Base-by-base conservation (phyloP, 2,113 vertebrate species). In the Oreocharis arfaki region DNA sequence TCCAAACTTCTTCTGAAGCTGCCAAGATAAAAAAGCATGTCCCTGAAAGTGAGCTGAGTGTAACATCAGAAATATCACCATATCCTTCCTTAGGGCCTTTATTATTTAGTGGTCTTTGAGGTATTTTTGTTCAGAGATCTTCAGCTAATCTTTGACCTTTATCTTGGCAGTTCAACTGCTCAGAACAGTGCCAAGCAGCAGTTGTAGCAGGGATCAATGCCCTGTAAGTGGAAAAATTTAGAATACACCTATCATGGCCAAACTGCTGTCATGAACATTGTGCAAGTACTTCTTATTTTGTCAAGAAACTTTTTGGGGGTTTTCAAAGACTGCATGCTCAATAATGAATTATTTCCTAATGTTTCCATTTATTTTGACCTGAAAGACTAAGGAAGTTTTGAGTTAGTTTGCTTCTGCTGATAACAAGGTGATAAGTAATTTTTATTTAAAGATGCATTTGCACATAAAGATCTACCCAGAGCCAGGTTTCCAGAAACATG, bases 1-100 rank as follows among this genome's bases (percentile, higher is more conserved):
- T 68, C 98, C 98, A 33, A 96, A 98, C 87, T 96, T 96, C 50
- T 65, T 71, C 12, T 23, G 91, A 74, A 98, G 78, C 98, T 98
- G 91, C 6, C 80, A 84, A 94, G 53, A 82, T 35, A 84, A 61
- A 64, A 55, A 70, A 77, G 4, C 10, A 75, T 1, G 2, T 76
- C 6, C 27, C 55, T 49, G 63, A 67, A 94, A 89, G 80, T 55
- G 5, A 88, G 39, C 76, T 70, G 63, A 90, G 27, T 28, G 35
- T 32, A 53, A 67, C 1, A 0, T 47, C 27, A 73, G 41, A 73
- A 93, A 50, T n/a, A 50, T 10, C 63, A 50, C 11, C 46, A 8
- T 41, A 63, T 53, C 46, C 39, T 88, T 92, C 47, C 18, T 46
- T 46, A 64, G 32, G 35, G 16, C 22, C 26, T 80, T 74, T 49